Percentiles rank a stretch among this genome's conserved stretches.
phyloP scores from a whole-genome alignment of 2,113 vertebrate species.

The Brienomyrus brachyistius region DNA sequence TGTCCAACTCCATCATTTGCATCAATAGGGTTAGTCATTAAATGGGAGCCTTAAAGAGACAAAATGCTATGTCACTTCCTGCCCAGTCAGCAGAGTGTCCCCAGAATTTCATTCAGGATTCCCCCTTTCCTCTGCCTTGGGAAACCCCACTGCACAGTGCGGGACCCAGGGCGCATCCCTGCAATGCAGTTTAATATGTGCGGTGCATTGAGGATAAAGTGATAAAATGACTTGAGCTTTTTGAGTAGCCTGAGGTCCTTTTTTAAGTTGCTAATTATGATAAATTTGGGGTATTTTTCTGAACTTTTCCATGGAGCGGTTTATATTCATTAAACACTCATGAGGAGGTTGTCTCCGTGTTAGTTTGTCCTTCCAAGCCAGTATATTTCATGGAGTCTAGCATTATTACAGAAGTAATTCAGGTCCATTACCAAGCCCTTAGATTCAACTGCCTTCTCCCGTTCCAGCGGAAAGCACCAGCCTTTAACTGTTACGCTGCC shows the following conservation, averaged over 20 bases:
- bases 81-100: not conserved
- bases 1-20: not conserved
- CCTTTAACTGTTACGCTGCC: not conserved
- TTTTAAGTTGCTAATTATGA: not conserved
- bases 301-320: not conserved
- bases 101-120: not conserved
- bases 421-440: not conserved
- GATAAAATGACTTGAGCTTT: not conserved
- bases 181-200: not conserved
- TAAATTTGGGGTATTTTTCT: not conserved
- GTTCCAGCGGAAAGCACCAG: not conserved
- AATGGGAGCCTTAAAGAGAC: not conserved
- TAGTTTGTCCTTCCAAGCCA: not conserved
- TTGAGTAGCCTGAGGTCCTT: not conserved
- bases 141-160: not conserved
- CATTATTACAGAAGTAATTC: not conserved
- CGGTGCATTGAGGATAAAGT: not conserved
- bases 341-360: not conserved
- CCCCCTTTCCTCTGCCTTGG: not conserved
- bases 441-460: not conserved
- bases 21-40: not conserved
- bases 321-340: not conserved
- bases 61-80: not conserved
- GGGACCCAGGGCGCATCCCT: not conserved
- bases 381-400: not conserved